phyloP scores from a whole-genome alignment of 1,140 invertebrate species.

The Rhopalosiphum maidis region DNA sequence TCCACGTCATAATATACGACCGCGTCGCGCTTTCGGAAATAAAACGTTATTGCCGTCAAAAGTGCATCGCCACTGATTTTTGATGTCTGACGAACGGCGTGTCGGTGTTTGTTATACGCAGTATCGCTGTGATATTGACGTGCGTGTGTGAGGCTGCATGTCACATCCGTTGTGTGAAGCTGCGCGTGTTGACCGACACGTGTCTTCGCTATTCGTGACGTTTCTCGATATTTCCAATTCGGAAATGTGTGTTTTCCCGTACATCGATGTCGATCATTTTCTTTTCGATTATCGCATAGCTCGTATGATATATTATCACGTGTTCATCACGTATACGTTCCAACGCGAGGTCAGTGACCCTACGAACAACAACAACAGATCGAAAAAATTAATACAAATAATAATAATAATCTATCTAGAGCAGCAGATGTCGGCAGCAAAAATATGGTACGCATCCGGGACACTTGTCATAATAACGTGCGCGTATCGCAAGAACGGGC shows the following conservation, averaged over 20 bases:
- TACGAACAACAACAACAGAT: conserved; percentile 3
- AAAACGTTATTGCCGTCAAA: background rate
- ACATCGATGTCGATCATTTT: background rate
- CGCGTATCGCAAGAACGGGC: background rate
- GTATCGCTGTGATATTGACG: too few species aligned
- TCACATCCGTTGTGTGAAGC: background rate
- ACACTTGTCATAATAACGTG: conserved; percentile 16
- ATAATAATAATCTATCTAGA: background rate
- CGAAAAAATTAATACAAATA: conserved; percentile 22
- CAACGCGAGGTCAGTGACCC: background rate
- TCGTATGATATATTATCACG: background rate
- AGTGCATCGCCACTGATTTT: too few species aligned
- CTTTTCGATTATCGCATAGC: background rate
- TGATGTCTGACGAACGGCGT: background rate
- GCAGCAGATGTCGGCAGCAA: conserved; percentile 12
- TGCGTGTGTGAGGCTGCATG: too few species aligned
- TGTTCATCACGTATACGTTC: background rate
- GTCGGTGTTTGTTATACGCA: background rate
- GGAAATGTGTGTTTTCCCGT: background rate
- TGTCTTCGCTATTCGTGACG: background rate
- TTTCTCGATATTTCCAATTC: background rate
- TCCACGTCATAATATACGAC: too few species aligned
- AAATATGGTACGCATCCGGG: conserved; percentile 4
- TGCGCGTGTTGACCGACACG: background rate
- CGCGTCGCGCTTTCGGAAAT: background rate